phyloP scores from a whole-genome alignment of 1,140 invertebrate species.

The Belonocnema kinseyi region DNA sequence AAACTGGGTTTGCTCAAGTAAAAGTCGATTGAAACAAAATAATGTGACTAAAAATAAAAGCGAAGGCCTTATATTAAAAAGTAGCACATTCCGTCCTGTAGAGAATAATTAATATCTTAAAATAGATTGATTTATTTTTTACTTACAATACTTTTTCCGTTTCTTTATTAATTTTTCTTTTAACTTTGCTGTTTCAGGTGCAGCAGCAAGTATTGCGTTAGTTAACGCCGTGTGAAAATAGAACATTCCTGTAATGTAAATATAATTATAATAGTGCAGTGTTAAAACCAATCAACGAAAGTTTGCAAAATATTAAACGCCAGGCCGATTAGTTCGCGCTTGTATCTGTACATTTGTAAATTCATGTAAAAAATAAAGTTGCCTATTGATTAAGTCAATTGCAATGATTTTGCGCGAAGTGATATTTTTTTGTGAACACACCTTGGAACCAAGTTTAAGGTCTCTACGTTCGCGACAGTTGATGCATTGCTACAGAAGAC shows the following conservation, averaged over 20 bases:
- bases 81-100: neutral
- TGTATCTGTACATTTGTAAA: conserved; percentile 16
- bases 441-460: conserved; percentile 46
- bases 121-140: neutral
- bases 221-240: neutral
- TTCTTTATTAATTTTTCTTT: neutral
- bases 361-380: conserved; percentile 22
- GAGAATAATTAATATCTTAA: neutral
- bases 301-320: conserved; percentile 7
- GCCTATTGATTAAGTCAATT: conserved; percentile 42
- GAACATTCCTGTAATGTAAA: neutral
- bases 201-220: neutral
- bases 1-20: no score
- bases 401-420: conserved; percentile 59
- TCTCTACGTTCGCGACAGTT: conserved; percentile 41
- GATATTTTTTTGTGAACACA: conserved; percentile 47
- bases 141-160: neutral
- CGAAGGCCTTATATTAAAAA: neutral
- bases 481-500: conserved; percentile 56
- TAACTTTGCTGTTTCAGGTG: neutral
- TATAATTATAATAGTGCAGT: neutral
- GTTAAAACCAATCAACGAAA: neutral
- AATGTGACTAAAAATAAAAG: neutral
- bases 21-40: no score
- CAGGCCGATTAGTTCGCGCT: neutral